Base-by-base conservation (phyloP, 2,113 vertebrate species). In the Nothoprocta pentlandii region DNA sequence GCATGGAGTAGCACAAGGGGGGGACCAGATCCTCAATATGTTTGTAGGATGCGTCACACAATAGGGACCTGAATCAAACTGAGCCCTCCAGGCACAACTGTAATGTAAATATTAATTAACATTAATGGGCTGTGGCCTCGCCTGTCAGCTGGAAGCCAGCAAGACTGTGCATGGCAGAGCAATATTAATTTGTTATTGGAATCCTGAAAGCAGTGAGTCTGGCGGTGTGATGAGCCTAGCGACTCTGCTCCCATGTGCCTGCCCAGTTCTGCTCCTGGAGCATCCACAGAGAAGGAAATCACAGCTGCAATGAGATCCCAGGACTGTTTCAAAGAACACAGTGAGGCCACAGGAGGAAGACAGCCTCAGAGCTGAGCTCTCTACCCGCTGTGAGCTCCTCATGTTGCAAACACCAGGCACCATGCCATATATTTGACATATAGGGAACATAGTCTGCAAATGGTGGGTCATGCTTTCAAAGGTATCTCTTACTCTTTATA, bases 31-130 rank as follows among this genome's bases (percentile, higher is more conserved):
- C 91, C 63, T 92, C 82, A 80, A 56, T 87, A 86, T 79, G 89
- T 89, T 89, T 92, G 53, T 73, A 68, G 80, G 80, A 93, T 44
- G 16, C 12, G 2, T 69, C 77, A 62, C 70, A 64, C 71, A 68
- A 61, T 22, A 54, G 79, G 77, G 68, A 75, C 90, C 73, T 68
- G 93, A 80, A 68, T 46, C 58, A 47, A 58, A 77, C n/a, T 53
- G 64, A 95, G 56, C 46, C 95, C 85, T 94, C 87, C 87, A 94
- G 96, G 82, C 87, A 93, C 82, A 94, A 90, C 91, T 44, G 73
- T 91, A 94, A 95, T 93, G 82, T 68, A 97, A 97, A 97, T 97
- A 97, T 97, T 97, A 95, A 96, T 95, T 97, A 97, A 94, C 90
- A 95, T 95, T 94, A 93, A 95, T 94, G 87, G 89, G 87, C 90